Base-by-base conservation (phyloP, 2,888 invertebrate genomes). In the Andrena marginata region DNA sequence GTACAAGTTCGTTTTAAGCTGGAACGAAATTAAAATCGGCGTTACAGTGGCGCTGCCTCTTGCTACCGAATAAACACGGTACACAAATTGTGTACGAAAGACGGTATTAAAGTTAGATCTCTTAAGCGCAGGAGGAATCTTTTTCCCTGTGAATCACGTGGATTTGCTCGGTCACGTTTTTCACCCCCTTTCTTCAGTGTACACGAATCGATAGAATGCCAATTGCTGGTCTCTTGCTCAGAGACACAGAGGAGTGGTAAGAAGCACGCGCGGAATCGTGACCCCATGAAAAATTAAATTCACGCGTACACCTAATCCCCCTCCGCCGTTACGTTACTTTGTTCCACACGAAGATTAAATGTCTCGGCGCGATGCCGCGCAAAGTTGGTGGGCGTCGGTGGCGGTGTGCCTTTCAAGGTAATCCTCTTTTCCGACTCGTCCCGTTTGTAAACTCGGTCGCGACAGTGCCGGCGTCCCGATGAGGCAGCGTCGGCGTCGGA, bases 361-460 rank as follows among this genome's bases (percentile, higher is more conserved):
- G 85, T 85, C 74, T 74, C 71, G 62, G 8, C 48, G 56, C 69
- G 65, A 81, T 63, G 70, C 73, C 67, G 70, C 54, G 63, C 59
- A 63, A 82, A 76, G 76, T 85, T 78, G 31, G 16, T 13, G 56
- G 20, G 56, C 31, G 76, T 29, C 42, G 77, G 60, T 56, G 42
- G 31, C 42, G 78, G 60, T 56, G 42, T 35, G 75, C 75, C 82
- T 85, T 85, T 82, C 78, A 67, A 51, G 16, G 71, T 82, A 85
- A 85, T 85, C 85, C 82, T 71, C 82, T 85, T 85, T 85, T 62
- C 60, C 70, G 51, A 68, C 73, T 77, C 78, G 76, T 81, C 77
- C 75, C 77, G 75, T 80, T 82, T 82, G 82, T 74, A 80, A 78
- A 78, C 78, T 85, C 76, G 60, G 56, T 80, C 84, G 77, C 74